Evolutionary conservation across 2,113 vertebrate genomes (phyloP).

Genomic region (Nibea coibor): DNA sequence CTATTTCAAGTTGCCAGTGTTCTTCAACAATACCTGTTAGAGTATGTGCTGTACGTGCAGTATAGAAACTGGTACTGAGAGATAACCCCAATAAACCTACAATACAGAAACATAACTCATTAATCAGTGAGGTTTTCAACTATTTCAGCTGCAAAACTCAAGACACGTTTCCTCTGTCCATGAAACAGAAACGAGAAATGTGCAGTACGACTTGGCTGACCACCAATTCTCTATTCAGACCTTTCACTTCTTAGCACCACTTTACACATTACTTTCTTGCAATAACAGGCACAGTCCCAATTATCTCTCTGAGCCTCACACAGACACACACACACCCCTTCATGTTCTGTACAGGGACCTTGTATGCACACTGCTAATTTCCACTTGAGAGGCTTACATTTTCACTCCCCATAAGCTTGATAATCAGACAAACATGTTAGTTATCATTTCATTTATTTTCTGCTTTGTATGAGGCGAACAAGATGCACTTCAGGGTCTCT

Average conservation of each 20-base stretch:
- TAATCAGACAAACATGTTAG: conserved; percentile 48
- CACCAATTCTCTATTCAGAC: conserved; percentile 34
- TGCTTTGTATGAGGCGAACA: conserved; percentile 15
- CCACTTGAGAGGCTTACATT: conserved; percentile 39
- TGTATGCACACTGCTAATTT: conserved; percentile 55
- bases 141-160: conserved; percentile 3
- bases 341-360: conserved; percentile 11
- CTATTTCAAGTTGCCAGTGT: not conserved
- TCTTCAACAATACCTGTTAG: not conserved
- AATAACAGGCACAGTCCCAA: conserved; percentile 2
- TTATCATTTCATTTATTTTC: conserved; percentile 29
- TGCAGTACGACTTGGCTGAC: conserved; percentile 30
- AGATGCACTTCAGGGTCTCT: not conserved
- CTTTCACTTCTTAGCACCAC: conserved; percentile 38
- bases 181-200: conserved; percentile 28
- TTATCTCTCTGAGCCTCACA: not conserved
- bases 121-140: not conserved
- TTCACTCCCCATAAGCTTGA: conserved; percentile 1
- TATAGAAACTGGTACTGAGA: not conserved
- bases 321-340: conserved; percentile 21
- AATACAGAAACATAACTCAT: not conserved
- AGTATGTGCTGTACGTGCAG: too few species aligned
- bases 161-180: not conserved
- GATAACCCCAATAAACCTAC: not conserved
- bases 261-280: conserved; percentile 27